These are phyloP conservation scores for Esox niger DNA, from an alignment of 2,113 vertebrate species.

Conservation along the genomic window DNA sequence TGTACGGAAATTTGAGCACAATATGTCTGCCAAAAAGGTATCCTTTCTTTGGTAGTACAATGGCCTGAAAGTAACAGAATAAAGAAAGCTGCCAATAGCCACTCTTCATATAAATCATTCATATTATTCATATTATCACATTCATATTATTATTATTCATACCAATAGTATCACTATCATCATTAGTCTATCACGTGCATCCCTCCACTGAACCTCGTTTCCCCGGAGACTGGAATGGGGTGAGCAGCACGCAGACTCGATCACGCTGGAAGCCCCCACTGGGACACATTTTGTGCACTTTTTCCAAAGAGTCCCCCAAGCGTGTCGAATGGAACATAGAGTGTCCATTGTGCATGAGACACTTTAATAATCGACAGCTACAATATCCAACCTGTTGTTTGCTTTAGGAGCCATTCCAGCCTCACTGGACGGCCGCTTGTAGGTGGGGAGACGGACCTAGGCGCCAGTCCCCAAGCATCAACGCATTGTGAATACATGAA, in stretches of 20 bases:
- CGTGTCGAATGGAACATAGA: conserved; percentile 99
- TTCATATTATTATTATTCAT: neutral
- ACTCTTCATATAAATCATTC: no score
- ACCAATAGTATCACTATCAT: conserved; percentile 11
- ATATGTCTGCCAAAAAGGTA: no score
- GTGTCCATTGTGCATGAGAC: conserved; percentile 89
- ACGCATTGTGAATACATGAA: conserved; percentile 74
- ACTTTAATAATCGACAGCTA: conserved; percentile 98
- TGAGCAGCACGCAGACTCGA: conserved; percentile 93
- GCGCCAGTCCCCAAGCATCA: conserved; percentile 71
- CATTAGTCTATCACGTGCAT: conserved; percentile 20
- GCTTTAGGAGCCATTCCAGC: conserved; percentile 86
- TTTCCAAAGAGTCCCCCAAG: conserved; percentile 86
- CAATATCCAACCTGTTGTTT: conserved; percentile 99
- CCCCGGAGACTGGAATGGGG: conserved; percentile 84
- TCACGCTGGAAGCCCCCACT: conserved; percentile 83
- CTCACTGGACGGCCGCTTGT: conserved; percentile 70
- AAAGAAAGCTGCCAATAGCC: no score
- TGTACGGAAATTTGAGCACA: no score
- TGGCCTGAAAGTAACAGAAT: no score
- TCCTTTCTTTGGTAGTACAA: no score
- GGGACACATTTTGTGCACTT: conserved; percentile 82
- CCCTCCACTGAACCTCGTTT: conserved; percentile 70
- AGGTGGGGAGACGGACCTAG: conserved; percentile 72
- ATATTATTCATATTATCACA: neutral